Evolutionary conservation across 2,888 invertebrate species (phyloP).

Genomic region (Dasysyrphus tricinctus): DNA sequence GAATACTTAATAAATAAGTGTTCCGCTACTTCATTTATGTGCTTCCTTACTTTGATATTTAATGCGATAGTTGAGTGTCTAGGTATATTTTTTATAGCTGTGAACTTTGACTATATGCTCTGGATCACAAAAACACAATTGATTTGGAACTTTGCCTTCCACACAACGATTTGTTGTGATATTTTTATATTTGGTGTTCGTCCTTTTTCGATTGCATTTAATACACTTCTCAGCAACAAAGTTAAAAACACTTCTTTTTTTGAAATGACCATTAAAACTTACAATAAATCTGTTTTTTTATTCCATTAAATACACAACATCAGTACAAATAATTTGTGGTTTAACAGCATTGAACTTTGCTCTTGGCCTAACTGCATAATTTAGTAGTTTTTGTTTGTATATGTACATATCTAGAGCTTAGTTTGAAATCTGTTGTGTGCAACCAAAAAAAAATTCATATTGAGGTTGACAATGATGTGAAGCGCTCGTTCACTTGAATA

Average conservation of each 20-base stretch:
- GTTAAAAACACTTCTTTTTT: neutral
- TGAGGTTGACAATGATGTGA: neutral
- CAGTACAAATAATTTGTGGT: slow-evolving; percentile 14
- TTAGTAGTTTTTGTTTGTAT: neutral
- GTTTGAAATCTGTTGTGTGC: slow-evolving; percentile 1
- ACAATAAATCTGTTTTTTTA: neutral
- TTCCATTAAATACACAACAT: neutral
- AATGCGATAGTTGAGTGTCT: neutral
- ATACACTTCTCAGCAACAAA: neutral
- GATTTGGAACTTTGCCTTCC: neutral
- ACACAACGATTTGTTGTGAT: neutral
- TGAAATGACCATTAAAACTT: slow-evolving; percentile 36
- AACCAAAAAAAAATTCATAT: neutral
- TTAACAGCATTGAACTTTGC: slow-evolving; percentile 31
- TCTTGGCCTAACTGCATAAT: slow-evolving; percentile 42
- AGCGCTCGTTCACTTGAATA: neutral
- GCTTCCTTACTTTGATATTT: neutral
- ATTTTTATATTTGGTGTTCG: slow-evolving; percentile 1
- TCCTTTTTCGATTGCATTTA: no score
- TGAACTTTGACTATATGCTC: slow-evolving; percentile 48
- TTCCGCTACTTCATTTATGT: slow-evolving; percentile 12
- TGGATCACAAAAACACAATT: neutral
- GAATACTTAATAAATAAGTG: neutral
- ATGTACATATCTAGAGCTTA: neutral
- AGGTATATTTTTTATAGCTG: neutral